These are phyloP conservation scores for Bombus terrestris DNA, from an alignment of 1,140 invertebrate genomes.

Conservation along the genomic window DNA sequence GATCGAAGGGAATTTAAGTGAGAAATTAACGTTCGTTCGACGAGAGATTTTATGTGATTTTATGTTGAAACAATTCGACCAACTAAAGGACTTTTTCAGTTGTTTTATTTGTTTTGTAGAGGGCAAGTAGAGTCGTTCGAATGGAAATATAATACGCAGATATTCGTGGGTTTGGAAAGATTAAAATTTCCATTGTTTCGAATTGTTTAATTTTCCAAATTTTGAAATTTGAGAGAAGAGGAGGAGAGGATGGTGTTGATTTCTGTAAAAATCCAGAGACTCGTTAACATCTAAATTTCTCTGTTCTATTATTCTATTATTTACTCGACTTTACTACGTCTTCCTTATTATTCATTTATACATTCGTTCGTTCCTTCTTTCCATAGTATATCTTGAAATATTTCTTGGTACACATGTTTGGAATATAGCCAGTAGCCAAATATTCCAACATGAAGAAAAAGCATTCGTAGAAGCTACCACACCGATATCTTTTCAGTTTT, in stretches of 20 bases:
- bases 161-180: no score
- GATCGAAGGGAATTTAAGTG: neutral
- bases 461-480: neutral
- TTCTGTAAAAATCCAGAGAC: no score
- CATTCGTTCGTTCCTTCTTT: neutral
- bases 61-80: neutral
- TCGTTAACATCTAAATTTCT: no score
- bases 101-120: fast-evolving
- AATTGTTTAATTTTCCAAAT: no score
- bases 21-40: neutral
- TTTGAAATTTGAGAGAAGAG: no score
- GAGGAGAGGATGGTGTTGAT: no score
- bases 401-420: neutral
- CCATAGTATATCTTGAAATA: neutral
- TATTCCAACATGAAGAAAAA: neutral
- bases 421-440: neutral
- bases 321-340: no score
- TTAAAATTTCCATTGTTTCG: no score
- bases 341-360: neutral
- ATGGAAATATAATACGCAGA: neutral
- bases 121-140: neutral
- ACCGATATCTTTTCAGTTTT: neutral
- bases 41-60: neutral
- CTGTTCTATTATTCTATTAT: neutral
- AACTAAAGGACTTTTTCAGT: fast-evolving